Base-by-base conservation (phyloP, 2,797 vertebrate genomes). In the Spinus olivaceus region DNA sequence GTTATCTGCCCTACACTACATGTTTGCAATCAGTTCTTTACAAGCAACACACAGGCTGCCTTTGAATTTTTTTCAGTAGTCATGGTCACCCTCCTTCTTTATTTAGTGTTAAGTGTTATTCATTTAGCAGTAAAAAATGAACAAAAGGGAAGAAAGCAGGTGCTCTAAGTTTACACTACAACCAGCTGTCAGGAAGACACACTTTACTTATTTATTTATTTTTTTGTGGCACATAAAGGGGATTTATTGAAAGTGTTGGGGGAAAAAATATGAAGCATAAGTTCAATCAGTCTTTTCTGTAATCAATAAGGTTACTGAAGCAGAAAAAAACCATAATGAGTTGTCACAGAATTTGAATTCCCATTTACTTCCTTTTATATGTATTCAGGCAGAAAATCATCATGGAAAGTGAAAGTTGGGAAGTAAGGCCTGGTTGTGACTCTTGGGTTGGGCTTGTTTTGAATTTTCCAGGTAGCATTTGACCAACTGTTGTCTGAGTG, bases 71-170 rank as follows among this genome's bases (percentile, higher is more conserved):
- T 94, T 97, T 95, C 96, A 97, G 95, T 89, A 97, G 95, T 95
- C 97, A 98, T 94, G 97, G 97, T 97, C 96, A 97, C 98, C 97
- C 98, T 98, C 97, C 96, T 97, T 98, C 98, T 98, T 98, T 98
- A 95, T 98, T 98, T 98, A 98, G 97, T 98, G 96, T 98, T 98
- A 98, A 98, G 96, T 98, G 98, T 98, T 98, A 98, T 98, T 97
- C 98, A 98, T 97, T 98, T 97, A 98, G 96, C 95, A 96, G 94
- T 95, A 96, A 96, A 96, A 95, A 87, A 74, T 64, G 54, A 97
- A 97, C 95, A 96, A 97, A 97, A 95, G 96, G 92, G 87, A 96
- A 96, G 94, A 97, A 97, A 95, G 96, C 96, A 97, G 97, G 97
- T 98, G 97, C 95, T 97, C 88, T 95, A 97, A 97, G 97, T 98